phyloP scores from a whole-genome alignment of 1,140 invertebrate genomes.

The Halyomorpha halys region DNA sequence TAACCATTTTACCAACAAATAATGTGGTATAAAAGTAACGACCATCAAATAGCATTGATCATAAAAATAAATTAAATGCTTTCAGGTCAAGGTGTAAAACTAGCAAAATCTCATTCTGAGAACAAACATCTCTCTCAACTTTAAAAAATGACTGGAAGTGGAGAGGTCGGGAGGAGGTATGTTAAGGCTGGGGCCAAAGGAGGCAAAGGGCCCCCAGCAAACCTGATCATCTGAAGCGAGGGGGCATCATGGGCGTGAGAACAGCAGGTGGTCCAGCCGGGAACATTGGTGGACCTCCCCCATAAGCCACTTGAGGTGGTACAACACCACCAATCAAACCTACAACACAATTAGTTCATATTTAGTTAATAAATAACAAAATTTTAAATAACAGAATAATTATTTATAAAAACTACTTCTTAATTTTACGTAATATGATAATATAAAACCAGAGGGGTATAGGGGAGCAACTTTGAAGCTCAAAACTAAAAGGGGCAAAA shows the following conservation, averaged over 20 bases:
- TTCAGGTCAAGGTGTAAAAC: neutral
- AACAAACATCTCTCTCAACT: neutral
- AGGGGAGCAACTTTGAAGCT: no score
- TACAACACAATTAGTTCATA: constrained; percentile 34
- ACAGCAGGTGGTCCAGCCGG: constrained; percentile 50
- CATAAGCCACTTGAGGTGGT: constrained; percentile 48
- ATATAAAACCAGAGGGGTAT: neutral
- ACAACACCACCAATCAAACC: constrained; percentile 56
- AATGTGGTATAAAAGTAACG: neutral
- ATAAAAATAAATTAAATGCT: neutral
- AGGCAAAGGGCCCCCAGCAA: constrained; percentile 34
- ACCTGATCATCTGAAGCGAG: constrained; percentile 65
- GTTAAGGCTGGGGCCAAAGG: constrained; percentile 30
- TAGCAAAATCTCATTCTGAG: neutral
- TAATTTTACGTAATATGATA: neutral
- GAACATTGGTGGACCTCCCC: constrained; percentile 44
- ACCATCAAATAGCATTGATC: neutral
- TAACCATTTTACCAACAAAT: neutral
- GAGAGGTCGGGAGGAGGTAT: constrained; percentile 1
- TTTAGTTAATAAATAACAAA: neutral
- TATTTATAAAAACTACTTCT: neutral
- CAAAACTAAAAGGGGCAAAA: no score
- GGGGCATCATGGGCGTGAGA: constrained; percentile 55
- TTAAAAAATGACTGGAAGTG: neutral
- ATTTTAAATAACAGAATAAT: constrained; percentile 7